A percentile compares a stretch with the other conserved stretches of the same genome.
Conservation (phyloP, 1,140 invertebrate genomes). For the Brachionus manjavacas region DNA sequence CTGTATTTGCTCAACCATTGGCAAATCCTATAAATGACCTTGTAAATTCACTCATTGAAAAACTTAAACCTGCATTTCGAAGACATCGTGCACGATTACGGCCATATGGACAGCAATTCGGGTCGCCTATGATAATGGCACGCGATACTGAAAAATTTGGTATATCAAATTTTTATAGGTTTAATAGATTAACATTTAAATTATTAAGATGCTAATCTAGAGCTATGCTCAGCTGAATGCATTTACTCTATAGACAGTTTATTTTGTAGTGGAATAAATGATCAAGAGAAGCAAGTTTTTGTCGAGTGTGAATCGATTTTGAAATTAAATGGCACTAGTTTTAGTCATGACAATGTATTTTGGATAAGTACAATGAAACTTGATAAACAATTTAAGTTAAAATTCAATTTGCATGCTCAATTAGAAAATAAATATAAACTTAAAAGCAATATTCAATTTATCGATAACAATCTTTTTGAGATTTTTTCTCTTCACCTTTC, state of each 20-base stretch:
- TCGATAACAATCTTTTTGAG: conserved; percentile 8
- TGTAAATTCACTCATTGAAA: background rate
- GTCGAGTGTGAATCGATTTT: background rate
- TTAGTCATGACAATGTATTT: background rate
- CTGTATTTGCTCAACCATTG: background rate
- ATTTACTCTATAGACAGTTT: background rate
- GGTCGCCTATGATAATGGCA: background rate
- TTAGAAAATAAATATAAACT: conserved; percentile 2
- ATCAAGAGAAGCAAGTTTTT: background rate
- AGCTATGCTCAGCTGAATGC: background rate
- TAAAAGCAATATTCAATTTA: conserved; percentile 9
- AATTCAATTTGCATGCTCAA: background rate
- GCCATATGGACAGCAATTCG: background rate
- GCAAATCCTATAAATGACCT: background rate
- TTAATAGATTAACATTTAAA: background rate
- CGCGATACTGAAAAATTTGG: background rate
- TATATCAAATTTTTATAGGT: background rate
- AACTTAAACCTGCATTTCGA: background rate
- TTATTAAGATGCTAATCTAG: background rate
- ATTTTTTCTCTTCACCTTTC: background rate
- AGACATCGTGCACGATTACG: background rate
- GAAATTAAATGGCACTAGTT: background rate
- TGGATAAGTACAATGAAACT: background rate
- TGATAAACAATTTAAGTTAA: background rate
- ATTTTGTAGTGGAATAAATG: background rate